These are phyloP conservation scores for Leptoteleia sp. DNA, from an alignment of 1,140 invertebrate species.

Conservation along the genomic window DNA sequence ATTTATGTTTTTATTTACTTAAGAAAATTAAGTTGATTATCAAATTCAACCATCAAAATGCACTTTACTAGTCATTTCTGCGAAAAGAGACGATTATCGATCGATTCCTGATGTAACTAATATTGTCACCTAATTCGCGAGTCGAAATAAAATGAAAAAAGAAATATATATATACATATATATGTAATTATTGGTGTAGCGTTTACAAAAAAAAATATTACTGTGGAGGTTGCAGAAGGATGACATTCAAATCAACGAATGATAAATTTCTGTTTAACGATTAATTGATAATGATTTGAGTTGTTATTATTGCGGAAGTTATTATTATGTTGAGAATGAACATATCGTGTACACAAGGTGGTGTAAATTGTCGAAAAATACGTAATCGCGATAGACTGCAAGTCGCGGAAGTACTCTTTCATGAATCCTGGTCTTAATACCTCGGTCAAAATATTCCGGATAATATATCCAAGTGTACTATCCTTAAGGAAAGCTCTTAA, in stretches of 20 bases:
- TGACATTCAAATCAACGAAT: constrained; percentile 13
- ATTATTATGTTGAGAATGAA: constrained; percentile 39
- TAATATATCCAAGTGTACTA: no score
- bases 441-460: no score
- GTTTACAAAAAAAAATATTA: constrained; percentile 30
- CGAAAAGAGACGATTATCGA: no score
- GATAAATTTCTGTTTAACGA: neutral
- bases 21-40: no score
- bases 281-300: no score
- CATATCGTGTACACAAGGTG: constrained; percentile 50
- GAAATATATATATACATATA: no score
- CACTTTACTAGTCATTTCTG: no score
- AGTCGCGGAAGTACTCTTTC: constrained; percentile 59
- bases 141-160: constrained; percentile 30
- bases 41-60: no score
- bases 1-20: no score
- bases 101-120: constrained; percentile 28
- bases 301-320: constrained; percentile 3
- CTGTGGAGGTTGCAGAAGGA: constrained; percentile 10
- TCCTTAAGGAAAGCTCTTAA: no score
- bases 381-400: constrained; percentile 27
- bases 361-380: constrained; percentile 9
- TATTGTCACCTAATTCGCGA: constrained; percentile 19
- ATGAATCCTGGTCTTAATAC: constrained; percentile 41
- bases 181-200: constrained; percentile 52